Evolutionary conservation across 2,888 invertebrate genomes (phyloP).

Genomic region (Gandaritis pyraliata): DNA sequence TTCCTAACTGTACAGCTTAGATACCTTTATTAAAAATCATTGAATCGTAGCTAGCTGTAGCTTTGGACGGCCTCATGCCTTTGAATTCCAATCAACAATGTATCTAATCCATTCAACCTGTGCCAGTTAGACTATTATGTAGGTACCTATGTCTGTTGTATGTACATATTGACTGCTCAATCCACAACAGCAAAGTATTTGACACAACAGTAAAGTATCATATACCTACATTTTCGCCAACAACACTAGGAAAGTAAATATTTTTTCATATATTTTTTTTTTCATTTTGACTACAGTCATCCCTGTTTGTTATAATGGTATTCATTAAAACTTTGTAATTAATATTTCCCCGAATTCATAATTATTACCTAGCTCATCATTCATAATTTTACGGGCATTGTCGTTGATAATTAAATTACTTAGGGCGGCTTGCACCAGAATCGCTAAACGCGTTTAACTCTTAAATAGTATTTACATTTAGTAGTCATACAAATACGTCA

Average conservation of each 20-base stretch:
- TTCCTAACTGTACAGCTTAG: not conserved
- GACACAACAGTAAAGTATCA: no score
- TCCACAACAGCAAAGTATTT: no score
- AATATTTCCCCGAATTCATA: constrained; percentile 16
- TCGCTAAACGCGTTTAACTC: no score
- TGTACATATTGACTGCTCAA: no score
- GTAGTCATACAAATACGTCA: no score
- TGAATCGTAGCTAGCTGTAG: constrained; percentile 2
- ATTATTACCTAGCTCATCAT: constrained; percentile 15
- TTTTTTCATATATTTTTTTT: not conserved
- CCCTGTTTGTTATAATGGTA: constrained; percentile 3
- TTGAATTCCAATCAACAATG: constrained; percentile 13
- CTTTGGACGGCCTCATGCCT: constrained; percentile 1
- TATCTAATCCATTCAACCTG: constrained; percentile 9
- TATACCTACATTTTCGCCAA: no score
- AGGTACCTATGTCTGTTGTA: no score
- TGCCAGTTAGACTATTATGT: not conserved
- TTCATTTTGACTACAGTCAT: not conserved
- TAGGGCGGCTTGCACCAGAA: no score
- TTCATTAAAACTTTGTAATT: constrained; percentile 26
- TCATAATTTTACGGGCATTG: constrained; percentile 12
- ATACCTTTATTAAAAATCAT: constrained; percentile 6
- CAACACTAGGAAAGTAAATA: not conserved
- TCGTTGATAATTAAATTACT: not conserved
- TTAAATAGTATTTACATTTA: no score